Conservation (phyloP, 2,113 vertebrate genomes). For the Tragelaphus scriptus region DNA sequence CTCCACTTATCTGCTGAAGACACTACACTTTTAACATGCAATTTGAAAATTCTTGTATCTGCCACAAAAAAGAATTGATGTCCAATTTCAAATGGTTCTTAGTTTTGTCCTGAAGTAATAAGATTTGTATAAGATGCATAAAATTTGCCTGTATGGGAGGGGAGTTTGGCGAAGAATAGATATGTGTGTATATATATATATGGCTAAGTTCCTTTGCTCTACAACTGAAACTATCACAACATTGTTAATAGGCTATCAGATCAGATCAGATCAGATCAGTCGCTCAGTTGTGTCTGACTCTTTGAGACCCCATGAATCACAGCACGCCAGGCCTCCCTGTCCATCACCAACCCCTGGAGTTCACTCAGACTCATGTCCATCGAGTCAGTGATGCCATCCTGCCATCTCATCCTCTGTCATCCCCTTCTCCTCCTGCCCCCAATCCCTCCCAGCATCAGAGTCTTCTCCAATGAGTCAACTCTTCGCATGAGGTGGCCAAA, state of each 20-base stretch:
- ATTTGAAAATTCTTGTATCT: background rate
- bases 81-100: background rate
- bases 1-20: background rate
- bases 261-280: too few species aligned
- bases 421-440: too few species aligned
- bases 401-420: too few species aligned
- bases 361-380: too few species aligned
- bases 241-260: background rate
- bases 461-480: too few species aligned
- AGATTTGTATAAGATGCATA: background rate
- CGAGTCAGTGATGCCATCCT: too few species aligned
- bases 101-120: background rate
- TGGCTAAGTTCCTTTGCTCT: background rate
- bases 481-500: too few species aligned
- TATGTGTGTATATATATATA: background rate
- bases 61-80: background rate
- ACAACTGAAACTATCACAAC: background rate
- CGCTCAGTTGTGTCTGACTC: too few species aligned
- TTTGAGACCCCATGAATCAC: accelerated
- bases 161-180: background rate
- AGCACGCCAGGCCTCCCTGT: too few species aligned
- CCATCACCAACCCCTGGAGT: too few species aligned
- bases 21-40: background rate
- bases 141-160: background rate
- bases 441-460: too few species aligned